Evolutionary conservation across 1,140 invertebrate genomes (phyloP).

Genomic region (Eufriesea mexicana): DNA sequence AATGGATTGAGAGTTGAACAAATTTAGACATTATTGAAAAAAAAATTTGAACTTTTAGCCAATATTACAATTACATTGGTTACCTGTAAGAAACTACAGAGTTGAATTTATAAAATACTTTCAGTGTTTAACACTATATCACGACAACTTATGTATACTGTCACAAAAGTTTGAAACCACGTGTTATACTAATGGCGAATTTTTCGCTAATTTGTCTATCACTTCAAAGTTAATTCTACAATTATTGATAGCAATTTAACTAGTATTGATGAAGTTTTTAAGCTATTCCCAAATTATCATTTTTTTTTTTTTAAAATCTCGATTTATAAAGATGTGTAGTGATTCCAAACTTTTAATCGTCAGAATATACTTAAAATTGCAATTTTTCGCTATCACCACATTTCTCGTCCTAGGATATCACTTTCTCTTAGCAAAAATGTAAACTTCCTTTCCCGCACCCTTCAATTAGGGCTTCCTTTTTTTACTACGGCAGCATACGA

Average conservation of each 20-base stretch:
- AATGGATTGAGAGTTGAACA: constrained; percentile 44
- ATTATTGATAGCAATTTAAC: not conserved
- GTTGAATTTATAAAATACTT: constrained; percentile 68
- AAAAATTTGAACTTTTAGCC: constrained; percentile 46
- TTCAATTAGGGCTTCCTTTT: constrained; percentile 52
- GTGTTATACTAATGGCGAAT: not conserved
- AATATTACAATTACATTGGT: constrained; percentile 50
- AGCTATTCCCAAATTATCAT: not conserved
- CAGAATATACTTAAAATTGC: not conserved
- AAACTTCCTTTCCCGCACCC: constrained; percentile 56
- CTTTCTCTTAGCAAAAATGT: constrained; percentile 37
- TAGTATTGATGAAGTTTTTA: not conserved
- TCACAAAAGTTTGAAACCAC: not conserved
- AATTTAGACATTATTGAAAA: constrained; percentile 34
- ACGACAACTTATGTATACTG: constrained; percentile 40
- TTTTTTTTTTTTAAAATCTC: not conserved
- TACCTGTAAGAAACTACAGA: constrained; percentile 51
- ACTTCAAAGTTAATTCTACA: not conserved
- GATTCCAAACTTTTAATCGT: not conserved
- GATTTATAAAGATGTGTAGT: not conserved
- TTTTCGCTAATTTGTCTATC: not conserved
- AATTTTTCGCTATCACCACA: constrained; percentile 14
- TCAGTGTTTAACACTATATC: constrained; percentile 63
- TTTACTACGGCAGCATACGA: constrained; percentile 38
- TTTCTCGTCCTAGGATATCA: constrained; percentile 9